Base-by-base conservation (phyloP, 2,797 vertebrate species). In the Labroides dimidiatus region DNA sequence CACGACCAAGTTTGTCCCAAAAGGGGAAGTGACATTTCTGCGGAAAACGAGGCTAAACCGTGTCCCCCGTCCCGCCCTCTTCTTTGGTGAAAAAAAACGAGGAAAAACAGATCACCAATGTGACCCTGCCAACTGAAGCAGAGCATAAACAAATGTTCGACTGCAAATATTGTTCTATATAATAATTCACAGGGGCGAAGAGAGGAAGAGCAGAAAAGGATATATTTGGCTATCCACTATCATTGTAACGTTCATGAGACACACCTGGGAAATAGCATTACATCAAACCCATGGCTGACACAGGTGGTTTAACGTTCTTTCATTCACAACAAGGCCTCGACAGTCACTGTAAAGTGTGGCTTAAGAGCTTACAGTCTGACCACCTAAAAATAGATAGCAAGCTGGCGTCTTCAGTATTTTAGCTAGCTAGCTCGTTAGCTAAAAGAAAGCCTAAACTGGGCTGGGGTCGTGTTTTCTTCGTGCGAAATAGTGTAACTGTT, bases 371-470 rank as follows among this genome's bases (percentile, higher is more conserved):
- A 89, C 39, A 64, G 75, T 36, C 61, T 33, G 68, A 14, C 52
- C 21, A 57, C 58, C 87, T 87, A 89, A 86, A 93, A 89, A 92
- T 90, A 92, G 84, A 88, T 14, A 64, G 55, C 82, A 77, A 73
- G 67, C 83, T 77, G 80, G 71, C 84, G 87, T 90, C 84, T 85
- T 79, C 70, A 45, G 61, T 55, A 41, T 67, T 69, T 36, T 49
- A 69, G 83, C 82, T 72, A 51, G 78, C 63, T 77, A 63, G 73
- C 82, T 21, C 14, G 60, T 66, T 77, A 61, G 83, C 83, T 55
- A 55, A 33, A 47, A 70, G 1, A 33, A 47, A 60, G 23, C 24
- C 15, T 10, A 42, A 23, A 42, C 48, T 30, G 64, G 15, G 48
- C 8, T 27, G 65, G 15, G 47, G 11, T 71, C 21, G 3, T 59